Evolutionary conservation across 1,140 invertebrate genomes (phyloP), one percentile per base, ranked within the genome.

Genomic region (Drosophila ohnishii): DNA sequence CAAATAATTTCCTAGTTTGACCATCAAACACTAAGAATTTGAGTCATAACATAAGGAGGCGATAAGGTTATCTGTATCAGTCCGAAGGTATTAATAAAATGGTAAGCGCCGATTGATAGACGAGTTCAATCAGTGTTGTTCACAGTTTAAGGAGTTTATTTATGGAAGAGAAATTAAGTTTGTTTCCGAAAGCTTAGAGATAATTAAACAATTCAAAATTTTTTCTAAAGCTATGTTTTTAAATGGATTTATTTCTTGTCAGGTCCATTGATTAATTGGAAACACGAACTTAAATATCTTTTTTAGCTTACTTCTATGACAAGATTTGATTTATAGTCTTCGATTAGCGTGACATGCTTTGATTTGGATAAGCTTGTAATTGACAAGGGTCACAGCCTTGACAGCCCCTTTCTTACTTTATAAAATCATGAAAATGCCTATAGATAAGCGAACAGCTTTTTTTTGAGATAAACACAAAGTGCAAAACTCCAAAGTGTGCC

Each of bases 31-130:
- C 1, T 10, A 0, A n/a, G 1, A 5, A 10, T 1, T 3, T 48
- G 47, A 48, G 14, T 48, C 47, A 48, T 16, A 28, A 28, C 25
- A 6, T 30, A 10, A 3, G 8, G 25, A 30, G 9, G 2, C 9
- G 47, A 55, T 55, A 55, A 10, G 34, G 51, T 3, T 55, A 55
- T 55, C 51, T 37, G 34, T 35, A 10, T 14, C 3, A 35, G 32
- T 37, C 7, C 4, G 16, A 34, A 34, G 19, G 30, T 19, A 51
- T 51, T 51, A 34, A 53, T 34, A 53, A 53, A 53, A 53, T 13
- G 16, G 16, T 5, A 14, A 35, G 13, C 3, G n/a, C 32, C 50
- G 2, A 35, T 19, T 8, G 50, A 35, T 53, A 35, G 13, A 5
- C 2, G 1, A 7, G 28, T 50, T 50, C n/a, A 50, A 50, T 7